A percentile compares a stretch with the other conserved stretches of the same genome.
Evolutionary conservation across 2,797 vertebrate species (phyloP).

Genomic region (Agapornis canus): DNA sequence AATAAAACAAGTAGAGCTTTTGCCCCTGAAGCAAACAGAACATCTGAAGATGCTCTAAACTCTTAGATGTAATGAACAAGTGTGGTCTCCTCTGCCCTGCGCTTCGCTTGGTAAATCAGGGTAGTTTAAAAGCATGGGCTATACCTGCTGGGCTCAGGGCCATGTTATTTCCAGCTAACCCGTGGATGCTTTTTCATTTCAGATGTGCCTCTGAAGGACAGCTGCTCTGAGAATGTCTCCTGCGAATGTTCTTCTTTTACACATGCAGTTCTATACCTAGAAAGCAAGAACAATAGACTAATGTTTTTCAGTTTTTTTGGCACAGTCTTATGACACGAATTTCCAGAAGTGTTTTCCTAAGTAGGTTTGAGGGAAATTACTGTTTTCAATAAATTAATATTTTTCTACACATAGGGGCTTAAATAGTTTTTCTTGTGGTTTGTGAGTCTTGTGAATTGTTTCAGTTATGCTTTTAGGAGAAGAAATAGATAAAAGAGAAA

Average conservation of each 20-base stretch:
- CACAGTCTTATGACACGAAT: neutral
- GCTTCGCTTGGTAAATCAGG: fast-evolving
- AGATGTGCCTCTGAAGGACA: neutral
- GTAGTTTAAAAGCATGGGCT: neutral
- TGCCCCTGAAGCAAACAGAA: neutral
- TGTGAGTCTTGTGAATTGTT: slow-evolving; percentile 27
- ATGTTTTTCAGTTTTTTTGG: neutral
- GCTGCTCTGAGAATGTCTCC: neutral
- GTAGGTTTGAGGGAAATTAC: slow-evolving; percentile 21
- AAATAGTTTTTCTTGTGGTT: neutral
- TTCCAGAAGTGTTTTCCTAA: neutral
- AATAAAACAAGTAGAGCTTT: neutral
- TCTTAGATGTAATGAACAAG: neutral
- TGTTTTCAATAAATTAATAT: slow-evolving; percentile 20
- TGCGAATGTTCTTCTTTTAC: neutral
- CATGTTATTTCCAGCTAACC: fast-evolving
- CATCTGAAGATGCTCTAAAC: neutral
- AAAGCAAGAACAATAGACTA: neutral
- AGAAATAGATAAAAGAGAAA: slow-evolving; percentile 40
- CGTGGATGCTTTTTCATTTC: neutral
- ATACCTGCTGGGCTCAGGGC: neutral
- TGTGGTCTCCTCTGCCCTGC: neutral
- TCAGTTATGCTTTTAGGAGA: slow-evolving; percentile 13
- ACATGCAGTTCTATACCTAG: neutral
- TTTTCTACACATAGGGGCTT: neutral